Base-by-base conservation (phyloP, 2,888 invertebrate genomes). In the Allygus modestus region DNA sequence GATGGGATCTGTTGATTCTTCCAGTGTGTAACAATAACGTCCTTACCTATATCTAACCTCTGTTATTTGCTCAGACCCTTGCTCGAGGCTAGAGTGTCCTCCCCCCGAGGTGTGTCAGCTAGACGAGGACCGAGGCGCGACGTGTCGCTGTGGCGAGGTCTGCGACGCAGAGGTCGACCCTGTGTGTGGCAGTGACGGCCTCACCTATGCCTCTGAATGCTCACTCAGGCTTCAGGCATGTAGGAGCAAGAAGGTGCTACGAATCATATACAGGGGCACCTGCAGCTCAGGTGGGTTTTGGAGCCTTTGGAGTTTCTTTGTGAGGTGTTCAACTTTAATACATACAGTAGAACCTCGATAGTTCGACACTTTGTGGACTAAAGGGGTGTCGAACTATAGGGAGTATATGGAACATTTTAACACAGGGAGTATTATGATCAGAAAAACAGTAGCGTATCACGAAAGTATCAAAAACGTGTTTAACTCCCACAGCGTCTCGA, bases 41-140 rank as follows among this genome's bases (percentile, higher is more conserved):
- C 37, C 37, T 7, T 7, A 37, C 9, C 37, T 37, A 7, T 9
- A 37, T 9, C 37, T 37, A 37, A 37, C 37, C 37, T 54, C 54
- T 5, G 20, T n/a, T 51, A 15, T 54, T 4, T 88, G 91, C 92
- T 77, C 92, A 97, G 97, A 97, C 93, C 97, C 97, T 0, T 97
- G 97, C 90, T 93, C 94, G 54, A 94, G 94, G 84, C 93, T 96
- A 87, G 93, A 94, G 89, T 97, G 97, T 91, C 92, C 94, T 28
- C 94, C 95, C 87, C 95, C 95, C 43, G 95, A 97, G 89, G 92
- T 96, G 85, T 97, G 97, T 91, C 96, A 96, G 90, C 91, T 97
- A 90, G 96, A 96, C 90, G 93, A 93, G 88, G 93, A 94, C 83
- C 93, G 97, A 65, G 93, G 94, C 87, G 96, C 97, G 0, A 92